Conservation (phyloP, 2,113 vertebrate species). For the Epinephelus moara region DNA sequence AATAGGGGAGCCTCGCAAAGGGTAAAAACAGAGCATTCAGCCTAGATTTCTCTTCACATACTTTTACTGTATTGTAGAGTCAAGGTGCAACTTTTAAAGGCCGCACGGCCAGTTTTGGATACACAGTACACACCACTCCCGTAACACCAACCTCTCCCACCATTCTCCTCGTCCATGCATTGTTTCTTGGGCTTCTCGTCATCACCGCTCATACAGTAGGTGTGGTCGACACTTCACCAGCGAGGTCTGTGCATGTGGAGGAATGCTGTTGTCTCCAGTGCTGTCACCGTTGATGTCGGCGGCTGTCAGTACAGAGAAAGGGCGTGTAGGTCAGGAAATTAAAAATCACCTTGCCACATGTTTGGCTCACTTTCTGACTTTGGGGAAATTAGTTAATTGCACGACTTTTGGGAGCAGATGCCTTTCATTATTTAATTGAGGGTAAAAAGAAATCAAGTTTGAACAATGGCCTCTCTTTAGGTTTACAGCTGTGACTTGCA, state of each 20-base stretch:
- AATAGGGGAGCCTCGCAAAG: background rate
- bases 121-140: background rate
- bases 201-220: slow-evolving; percentile 13
- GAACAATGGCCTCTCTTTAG: slow-evolving; percentile 40
- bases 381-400: slow-evolving; percentile 13
- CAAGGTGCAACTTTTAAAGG: background rate
- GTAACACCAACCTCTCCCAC: background rate
- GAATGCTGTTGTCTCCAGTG: slow-evolving; percentile 50
- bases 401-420: background rate
- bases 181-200: background rate
- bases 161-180: background rate
- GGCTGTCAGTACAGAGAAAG: slow-evolving; percentile 24
- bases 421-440: slow-evolving; percentile 14
- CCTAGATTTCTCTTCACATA: background rate
- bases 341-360: slow-evolving; percentile 3
- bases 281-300: slow-evolving; percentile 27
- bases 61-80: background rate
- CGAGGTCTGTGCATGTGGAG: slow-evolving; percentile 56
- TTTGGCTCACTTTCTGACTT: slow-evolving; percentile 28
- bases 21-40: background rate
- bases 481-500: slow-evolving; percentile 16
- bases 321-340: slow-evolving; percentile 25
- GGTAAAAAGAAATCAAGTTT: slow-evolving; percentile 37
- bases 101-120: background rate
- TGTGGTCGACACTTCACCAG: slow-evolving; percentile 26